Conservation (phyloP, 2,888 invertebrate species). For the Abrostola triplasia region DNA sequence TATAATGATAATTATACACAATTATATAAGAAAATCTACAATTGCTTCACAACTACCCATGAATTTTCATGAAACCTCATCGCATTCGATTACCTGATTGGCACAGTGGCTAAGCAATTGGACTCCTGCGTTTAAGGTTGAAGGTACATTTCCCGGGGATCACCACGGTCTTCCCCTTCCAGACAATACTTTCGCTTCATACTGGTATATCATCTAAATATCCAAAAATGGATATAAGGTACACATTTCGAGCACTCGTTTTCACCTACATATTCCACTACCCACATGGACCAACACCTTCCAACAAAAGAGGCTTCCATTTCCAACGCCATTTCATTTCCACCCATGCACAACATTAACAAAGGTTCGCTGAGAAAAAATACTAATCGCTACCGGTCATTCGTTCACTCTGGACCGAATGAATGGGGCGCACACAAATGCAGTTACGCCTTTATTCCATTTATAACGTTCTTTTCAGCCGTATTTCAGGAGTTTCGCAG, state of each 20-base stretch:
- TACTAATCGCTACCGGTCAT: slow-evolving; percentile 5
- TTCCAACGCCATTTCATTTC: slow-evolving; percentile 8
- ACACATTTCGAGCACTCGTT: background rate
- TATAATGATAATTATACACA: too few species aligned
- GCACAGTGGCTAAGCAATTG: too few species aligned
- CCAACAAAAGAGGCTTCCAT: background rate
- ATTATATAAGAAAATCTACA: too few species aligned
- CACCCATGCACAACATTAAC: background rate
- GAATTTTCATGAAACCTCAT: too few species aligned
- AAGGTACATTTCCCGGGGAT: too few species aligned
- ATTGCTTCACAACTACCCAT: too few species aligned
- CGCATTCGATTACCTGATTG: too few species aligned
- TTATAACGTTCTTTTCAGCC: slow-evolving; percentile 7
- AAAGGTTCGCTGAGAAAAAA: slow-evolving; percentile 12
- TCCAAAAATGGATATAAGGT: background rate
- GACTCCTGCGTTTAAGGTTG: too few species aligned
- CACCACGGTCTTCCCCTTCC: too few species aligned
- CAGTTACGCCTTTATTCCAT: slow-evolving; percentile 19
- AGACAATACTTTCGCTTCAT: background rate
- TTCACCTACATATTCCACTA: slow-evolving; percentile 24
- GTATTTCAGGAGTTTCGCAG: slow-evolving; percentile 7
- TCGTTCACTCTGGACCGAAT: slow-evolving; percentile 11
- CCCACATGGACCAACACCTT: background rate
- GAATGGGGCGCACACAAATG: slow-evolving; percentile 18
- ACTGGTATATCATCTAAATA: background rate